Base-by-base conservation (phyloP, 1,140 invertebrate species). In the fruit fly (Drosophila melanogaster) region DNA sequence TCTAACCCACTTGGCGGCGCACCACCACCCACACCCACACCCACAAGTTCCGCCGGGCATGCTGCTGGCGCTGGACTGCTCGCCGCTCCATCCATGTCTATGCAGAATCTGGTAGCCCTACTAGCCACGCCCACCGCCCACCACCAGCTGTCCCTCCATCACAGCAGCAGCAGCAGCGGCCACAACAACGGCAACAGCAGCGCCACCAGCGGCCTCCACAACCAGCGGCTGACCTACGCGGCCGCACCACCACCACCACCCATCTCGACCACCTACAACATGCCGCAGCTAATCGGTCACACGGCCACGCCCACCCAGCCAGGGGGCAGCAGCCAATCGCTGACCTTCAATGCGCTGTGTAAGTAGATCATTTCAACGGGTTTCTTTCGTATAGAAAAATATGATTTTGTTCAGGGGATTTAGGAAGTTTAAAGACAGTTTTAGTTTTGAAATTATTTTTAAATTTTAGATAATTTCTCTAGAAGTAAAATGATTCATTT, bases 101-200 rank as follows among this genome's bases (percentile, higher is more conserved):
- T 98, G 93, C 97, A 98, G 93, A 98, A 98, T 93, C 93, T 98
- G 83, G 96, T 97, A 77, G 96, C 97, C 47, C 93, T 98, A 78
- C 55, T 85, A 19, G 71, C 69, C 77, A 62, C 77, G 30, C 96
- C 97, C 41, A 96, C 96, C 17, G 44, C 53, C 92, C 94, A 19
- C 41, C 73, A 83, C 30, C 79, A 61, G 60, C 66, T 62, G 57
- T 64, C 60, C 65, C 55, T 93, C 26, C 15, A 50, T 30, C 73
- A 53, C 40, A 50, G 24, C 19, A 40, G 17, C 60, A 77, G 41
- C 37, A 37, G 11, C 35, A 49, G 7, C 69, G 64, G 33, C 51
- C 37, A 14, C 67, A 65, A 38, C 67, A 41, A 46, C 64, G 35
- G 40, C 60, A 65, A 17, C 72, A 44, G 15, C 77, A 22, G 62